Evolutionary conservation across 2,113 vertebrate genomes (phyloP).

Genomic region (Xiphias gladius): DNA sequence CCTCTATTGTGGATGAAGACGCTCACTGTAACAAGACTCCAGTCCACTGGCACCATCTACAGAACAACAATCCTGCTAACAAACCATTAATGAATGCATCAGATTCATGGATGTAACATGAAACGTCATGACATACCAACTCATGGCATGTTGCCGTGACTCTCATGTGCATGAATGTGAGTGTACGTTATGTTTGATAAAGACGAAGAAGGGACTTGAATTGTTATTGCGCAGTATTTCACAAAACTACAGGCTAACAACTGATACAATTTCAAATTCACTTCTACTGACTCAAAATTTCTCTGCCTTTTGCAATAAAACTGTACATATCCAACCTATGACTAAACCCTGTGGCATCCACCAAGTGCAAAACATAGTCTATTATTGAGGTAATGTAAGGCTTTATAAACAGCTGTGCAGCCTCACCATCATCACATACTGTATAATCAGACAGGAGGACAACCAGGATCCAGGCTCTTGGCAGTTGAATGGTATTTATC

Average conservation of each 20-base stretch:
- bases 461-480: conserved; percentile 23
- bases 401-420: conserved; percentile 18
- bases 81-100: conserved; percentile 76
- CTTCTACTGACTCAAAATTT: background rate
- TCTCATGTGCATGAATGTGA: conserved; percentile 25
- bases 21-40: conserved; percentile 75
- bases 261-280: conserved; percentile 18
- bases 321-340: conserved; percentile 36
- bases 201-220: background rate
- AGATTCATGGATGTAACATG: conserved; percentile 73
- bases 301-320: conserved; percentile 47
- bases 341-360: conserved; percentile 26
- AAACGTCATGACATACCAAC: conserved; percentile 70
- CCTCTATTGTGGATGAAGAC: conserved; percentile 69
- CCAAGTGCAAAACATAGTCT: conserved; percentile 19
- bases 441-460: background rate
- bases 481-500: conserved; percentile 32
- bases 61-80: conserved; percentile 64
- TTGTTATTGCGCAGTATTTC: conserved; percentile 3
- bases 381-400: conserved; percentile 28
- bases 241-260: conserved; percentile 29
- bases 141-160: conserved; percentile 64
- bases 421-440: background rate
- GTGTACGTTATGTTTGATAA: conserved; percentile 23
- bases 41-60: conserved; percentile 64